Base-by-base conservation (phyloP, 2,888 invertebrate species). In the Eurytoma adleriae region DNA sequence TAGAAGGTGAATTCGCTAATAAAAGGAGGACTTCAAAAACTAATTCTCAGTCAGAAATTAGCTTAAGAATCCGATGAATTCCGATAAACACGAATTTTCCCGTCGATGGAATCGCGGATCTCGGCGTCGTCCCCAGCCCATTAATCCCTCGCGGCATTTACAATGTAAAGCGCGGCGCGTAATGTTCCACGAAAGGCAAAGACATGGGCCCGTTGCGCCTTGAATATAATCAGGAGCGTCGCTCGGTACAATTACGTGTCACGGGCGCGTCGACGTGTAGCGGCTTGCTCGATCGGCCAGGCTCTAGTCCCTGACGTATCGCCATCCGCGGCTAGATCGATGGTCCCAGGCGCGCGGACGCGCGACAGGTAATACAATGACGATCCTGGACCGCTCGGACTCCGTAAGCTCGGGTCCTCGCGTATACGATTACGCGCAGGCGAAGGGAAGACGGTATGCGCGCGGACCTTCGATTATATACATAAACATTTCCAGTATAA, bases 401-500 rank as follows among this genome's bases (percentile, higher is more conserved):
- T 82, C 77, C 10, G 69, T 79, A 82, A 82, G 79, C 75, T 59
- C 59, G 59, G 54, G 50, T 3, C 30, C 66, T 61, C 72, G 73
- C 77, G 76, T 82, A 82, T 79, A 82, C 76, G 77, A 82, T 81
- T 81, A 78, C 66, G 54, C 74, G 62, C 12, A 20, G 40, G 61
- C 66, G 67, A 57, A 61, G 73, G 68, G 48, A 71, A 76, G 72
- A 67, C 61, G 76, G 24, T 24, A 72, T 50, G 27, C 30, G 57
- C 57, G 62, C 30, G 27, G 40, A 3, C 18, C 57, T 52, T 48
- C 5, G 59, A 66, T 67, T 73, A 77, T 73, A 77, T 82, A 77
- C 82, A 82, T 79, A 79, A 82, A 79, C 82, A 79, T 82, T 82
- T 82, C 79, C 70, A 73, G 74, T 40, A 66, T 81, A 81, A 81